Evolutionary conservation across 2,888 invertebrate species (phyloP).

Genomic region (Exocentrus adspersus): DNA sequence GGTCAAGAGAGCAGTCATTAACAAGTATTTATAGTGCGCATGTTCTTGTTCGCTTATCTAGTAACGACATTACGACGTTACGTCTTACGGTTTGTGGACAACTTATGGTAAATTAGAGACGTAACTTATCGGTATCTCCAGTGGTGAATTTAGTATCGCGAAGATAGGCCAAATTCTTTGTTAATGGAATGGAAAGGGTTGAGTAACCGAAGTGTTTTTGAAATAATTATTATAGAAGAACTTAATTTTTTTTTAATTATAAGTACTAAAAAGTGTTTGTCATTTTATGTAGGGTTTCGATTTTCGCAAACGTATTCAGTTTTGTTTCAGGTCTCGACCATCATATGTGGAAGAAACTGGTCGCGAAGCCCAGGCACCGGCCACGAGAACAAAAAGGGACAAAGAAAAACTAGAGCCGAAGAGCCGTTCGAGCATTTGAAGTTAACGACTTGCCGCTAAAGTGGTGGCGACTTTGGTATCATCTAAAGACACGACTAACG

Average conservation of each 20-base stretch:
- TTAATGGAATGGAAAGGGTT: not conserved
- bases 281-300: not conserved
- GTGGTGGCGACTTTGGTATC: constrained; percentile 43
- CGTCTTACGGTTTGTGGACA: constrained; percentile 43
- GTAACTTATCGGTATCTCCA: constrained; percentile 40
- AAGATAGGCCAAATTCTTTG: constrained; percentile 1
- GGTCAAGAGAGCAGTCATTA: constrained; percentile 46
- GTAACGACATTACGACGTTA: constrained; percentile 44
- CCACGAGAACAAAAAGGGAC: constrained; percentile 4
- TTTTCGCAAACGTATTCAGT: not conserved
- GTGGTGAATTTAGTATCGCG: constrained; percentile 28
- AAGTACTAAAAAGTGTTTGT: no score
- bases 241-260: no score
- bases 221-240: no score
- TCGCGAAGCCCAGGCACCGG: not conserved
- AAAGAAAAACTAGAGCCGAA: constrained; percentile 4
- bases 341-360: not conserved
- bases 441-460: constrained; percentile 45
- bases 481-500: constrained; percentile 44
- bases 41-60: constrained; percentile 49
- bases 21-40: constrained; percentile 46
- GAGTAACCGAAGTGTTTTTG: no score
- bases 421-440: constrained; percentile 26
- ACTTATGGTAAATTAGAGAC: constrained; percentile 46
- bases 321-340: not conserved